These are phyloP conservation scores for Zaprionus obscuricornis DNA, from an alignment of 2,888 invertebrate species.

Conservation along the genomic window DNA sequence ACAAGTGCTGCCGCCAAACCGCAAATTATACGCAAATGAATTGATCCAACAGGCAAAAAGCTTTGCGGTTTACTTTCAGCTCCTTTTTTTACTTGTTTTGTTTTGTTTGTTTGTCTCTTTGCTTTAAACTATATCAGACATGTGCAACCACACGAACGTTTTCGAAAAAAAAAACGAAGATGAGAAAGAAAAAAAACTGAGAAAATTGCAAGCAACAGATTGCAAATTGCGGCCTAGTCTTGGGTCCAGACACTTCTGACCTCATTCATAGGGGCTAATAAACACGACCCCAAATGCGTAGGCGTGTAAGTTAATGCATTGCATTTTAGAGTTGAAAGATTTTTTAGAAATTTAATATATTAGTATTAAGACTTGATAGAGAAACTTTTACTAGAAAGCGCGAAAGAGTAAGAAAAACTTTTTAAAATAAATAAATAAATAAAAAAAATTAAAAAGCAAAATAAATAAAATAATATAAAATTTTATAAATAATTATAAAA, in stretches of 20 bases:
- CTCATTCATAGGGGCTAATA: constrained; percentile 9
- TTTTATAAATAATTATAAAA: no score
- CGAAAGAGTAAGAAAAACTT: no score
- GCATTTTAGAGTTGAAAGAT: background rate
- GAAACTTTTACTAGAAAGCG: no score
- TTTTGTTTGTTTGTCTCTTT: no score
- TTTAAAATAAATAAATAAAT: no score
- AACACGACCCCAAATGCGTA: background rate
- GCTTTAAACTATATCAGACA: constrained; percentile 12
- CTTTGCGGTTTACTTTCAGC: constrained; percentile 53
- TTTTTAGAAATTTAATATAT: no score
- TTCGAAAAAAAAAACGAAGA: constrained; percentile 17
- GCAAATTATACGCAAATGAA: constrained; percentile 75
- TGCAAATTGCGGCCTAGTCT: constrained; percentile 51
- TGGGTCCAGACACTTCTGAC: background rate
- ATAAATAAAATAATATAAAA: no score
- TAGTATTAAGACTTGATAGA: no score
- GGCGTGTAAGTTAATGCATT: constrained; percentile 7
- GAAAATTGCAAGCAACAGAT: constrained; percentile 52
- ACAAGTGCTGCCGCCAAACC: constrained; percentile 62
- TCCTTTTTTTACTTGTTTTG: constrained; percentile 21
- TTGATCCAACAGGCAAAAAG: constrained; percentile 55
- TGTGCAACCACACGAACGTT: constrained; percentile 41
- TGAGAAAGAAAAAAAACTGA: background rate
- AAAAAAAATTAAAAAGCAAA: no score